These are phyloP conservation scores for Scomber colias DNA, from an alignment of 2,113 vertebrate genomes.

Conservation along the genomic window DNA sequence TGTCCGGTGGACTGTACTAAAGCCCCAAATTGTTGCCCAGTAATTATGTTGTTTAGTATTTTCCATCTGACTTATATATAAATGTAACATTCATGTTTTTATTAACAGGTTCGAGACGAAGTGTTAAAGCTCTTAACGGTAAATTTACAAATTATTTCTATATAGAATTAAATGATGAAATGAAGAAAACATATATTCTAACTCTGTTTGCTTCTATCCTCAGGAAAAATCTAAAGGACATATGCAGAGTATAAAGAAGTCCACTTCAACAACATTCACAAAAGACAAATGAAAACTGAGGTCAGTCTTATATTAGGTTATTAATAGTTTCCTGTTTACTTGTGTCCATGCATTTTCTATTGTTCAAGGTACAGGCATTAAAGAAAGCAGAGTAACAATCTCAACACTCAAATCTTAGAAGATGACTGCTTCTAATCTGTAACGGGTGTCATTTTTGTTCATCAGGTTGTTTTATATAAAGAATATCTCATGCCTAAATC, in stretches of 20 bases:
- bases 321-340: neutral
- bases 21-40: neutral
- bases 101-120: conserved; percentile 78
- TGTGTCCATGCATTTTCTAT: neutral
- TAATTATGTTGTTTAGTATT: neutral
- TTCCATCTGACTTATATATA: neutral
- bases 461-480: no score
- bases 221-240: conserved; percentile 57
- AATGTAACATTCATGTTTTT: neutral
- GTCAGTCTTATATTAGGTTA: conserved; percentile 26
- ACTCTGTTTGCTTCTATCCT: conserved; percentile 1
- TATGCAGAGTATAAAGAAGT: conserved; percentile 53
- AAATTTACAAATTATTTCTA: conserved; percentile 13
- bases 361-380: neutral
- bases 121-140: conserved; percentile 69
- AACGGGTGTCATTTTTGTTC: no score
- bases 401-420: no score
- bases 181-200: neutral
- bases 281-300: conserved; percentile 68
- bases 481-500: no score
- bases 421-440: no score
- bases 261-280: conserved; percentile 43
- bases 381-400: no score
- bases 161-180: neutral
- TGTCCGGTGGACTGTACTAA: neutral